Evolutionary conservation across 2,113 vertebrate genomes (phyloP), one percentile per base, ranked within the genome.

Genomic region (Hyperoodon ampullatus): DNA sequence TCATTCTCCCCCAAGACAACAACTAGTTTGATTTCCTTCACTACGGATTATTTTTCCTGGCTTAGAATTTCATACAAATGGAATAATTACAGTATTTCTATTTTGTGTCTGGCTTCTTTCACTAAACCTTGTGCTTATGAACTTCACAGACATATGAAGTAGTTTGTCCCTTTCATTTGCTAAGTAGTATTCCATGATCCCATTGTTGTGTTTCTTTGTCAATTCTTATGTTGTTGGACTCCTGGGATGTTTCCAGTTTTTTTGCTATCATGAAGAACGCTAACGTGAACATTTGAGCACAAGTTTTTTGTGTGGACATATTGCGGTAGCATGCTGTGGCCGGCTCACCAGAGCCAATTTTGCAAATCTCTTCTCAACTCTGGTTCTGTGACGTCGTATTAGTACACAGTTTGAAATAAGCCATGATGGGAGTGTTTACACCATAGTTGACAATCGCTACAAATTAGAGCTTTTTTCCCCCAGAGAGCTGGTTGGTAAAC

Each of bases 331-430:
- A 39, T 39, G 28, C 58, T 83, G 80, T 55, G 55, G 53, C 28
- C 0, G 2, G 28, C 47, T 90, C 70, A 90, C 26, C 75, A 77
- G 19, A 95, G 58, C 16, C 6, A 15, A 74, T 92, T 94, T 80
- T 87, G 55, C 39, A 23, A 33, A 65, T 74, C 39, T 95, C 30
- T 92, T 95, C 58, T 88, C 50, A 82, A 50, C 66, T 89, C 7
- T 96, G 93, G 39, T 94, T 97, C 23, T 55, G 42, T 47, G 80
- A 92, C 44, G 42, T 95, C 93, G 78, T 82, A 78, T 68, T 66
- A n/a, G 24, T 77, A 58, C n/a, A 58, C 21, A 92, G 60, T 42
- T 88, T 87, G 93, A 96, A 94, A 94, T 94, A 95, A 94, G 53
- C 47, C 75, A 80, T 35, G 18, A 65, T 53, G 33, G 42, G 71